Conservation (phyloP, 2,797 vertebrate genomes). For the Scyliorhinus canicula region DNA sequence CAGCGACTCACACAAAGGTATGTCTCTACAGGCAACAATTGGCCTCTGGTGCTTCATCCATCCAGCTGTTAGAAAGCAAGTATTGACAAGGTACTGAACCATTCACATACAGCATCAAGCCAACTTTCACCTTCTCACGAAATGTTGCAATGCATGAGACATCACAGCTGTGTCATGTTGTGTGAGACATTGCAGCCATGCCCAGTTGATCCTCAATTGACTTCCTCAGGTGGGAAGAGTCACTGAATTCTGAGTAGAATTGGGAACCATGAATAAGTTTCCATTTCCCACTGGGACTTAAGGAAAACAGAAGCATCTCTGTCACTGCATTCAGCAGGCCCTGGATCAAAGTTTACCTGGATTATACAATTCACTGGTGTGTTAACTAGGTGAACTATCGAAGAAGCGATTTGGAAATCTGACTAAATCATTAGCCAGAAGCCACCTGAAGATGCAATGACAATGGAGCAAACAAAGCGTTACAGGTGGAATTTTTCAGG, state of each 20-base stretch:
- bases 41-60: not conserved
- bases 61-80: not conserved
- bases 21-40: not conserved
- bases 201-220: not conserved
- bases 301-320: not conserved
- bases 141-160: not conserved
- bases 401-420: not conserved
- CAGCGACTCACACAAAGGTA: not conserved
- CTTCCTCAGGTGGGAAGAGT: not conserved
- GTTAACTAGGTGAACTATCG: not conserved
- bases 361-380: not conserved
- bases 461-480: not conserved
- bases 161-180: not conserved
- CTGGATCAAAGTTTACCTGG: not conserved
- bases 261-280: not conserved
- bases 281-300: not conserved
- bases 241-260: not conserved
- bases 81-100: not conserved
- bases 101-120: not conserved
- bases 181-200: not conserved
- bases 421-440: not conserved
- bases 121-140: too few relatives aligned
- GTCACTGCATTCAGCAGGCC: not conserved
- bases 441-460: not conserved
- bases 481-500: too few relatives aligned